These are phyloP conservation scores for Agrochola lychnidis DNA, from an alignment of 2,888 invertebrate genomes.

Conservation along the genomic window DNA sequence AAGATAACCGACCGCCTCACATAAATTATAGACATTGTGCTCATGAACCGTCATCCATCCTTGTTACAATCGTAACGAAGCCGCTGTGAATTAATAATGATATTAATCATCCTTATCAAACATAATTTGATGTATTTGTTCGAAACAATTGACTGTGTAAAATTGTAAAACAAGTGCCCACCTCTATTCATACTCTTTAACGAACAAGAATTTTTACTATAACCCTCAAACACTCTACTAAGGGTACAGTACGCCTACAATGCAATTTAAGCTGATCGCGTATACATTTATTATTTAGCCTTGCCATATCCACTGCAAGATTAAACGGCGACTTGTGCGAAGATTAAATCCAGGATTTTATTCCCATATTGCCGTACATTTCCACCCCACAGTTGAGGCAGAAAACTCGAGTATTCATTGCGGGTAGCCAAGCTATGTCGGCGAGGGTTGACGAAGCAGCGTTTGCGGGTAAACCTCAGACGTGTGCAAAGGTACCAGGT, in stretches of 20 bases:
- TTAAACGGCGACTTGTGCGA: constrained; percentile 87
- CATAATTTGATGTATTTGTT: constrained; percentile 48
- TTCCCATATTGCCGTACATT: constrained; percentile 87
- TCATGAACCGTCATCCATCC: constrained; percentile 49
- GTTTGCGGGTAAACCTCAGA: constrained; percentile 65
- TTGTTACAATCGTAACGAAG: constrained; percentile 45
- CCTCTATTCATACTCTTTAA: constrained; percentile 31
- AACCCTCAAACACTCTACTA: constrained; percentile 62
- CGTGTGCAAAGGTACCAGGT: constrained; percentile 38
- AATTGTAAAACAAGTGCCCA: constrained; percentile 30
- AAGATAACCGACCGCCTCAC: constrained; percentile 35
- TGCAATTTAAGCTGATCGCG: constrained; percentile 85
- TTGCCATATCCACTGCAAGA: constrained; percentile 87
- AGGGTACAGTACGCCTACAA: constrained; percentile 73
- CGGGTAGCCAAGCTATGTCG: constrained; percentile 82
- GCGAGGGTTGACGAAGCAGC: constrained; percentile 78
- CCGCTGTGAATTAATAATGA: constrained; percentile 56
- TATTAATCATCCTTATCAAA: constrained; percentile 57
- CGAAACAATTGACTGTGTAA: constrained; percentile 39
- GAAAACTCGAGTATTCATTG: constrained; percentile 89
- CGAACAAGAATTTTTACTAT: constrained; percentile 22
- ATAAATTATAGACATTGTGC: constrained; percentile 52
- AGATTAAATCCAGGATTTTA: constrained; percentile 90
- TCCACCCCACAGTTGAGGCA: constrained; percentile 85
- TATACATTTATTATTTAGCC: constrained; percentile 88